Evolutionary conservation across 1,140 invertebrate genomes (phyloP).

Genomic region (Leptoteleia sp.): DNA sequence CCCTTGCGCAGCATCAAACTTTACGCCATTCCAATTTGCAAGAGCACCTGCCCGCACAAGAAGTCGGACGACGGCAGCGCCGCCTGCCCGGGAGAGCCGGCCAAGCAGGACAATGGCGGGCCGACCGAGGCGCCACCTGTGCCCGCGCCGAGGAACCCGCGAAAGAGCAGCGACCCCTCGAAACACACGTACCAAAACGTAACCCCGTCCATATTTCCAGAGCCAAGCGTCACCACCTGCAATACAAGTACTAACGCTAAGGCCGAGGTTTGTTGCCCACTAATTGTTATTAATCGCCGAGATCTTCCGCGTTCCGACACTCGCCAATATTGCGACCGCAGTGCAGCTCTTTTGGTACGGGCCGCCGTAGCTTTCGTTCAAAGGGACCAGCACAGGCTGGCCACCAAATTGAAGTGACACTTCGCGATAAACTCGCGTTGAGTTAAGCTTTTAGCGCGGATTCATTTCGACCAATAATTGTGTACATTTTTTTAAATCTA

Average conservation of each 20-base stretch:
- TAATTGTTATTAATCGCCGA: conserved; percentile 67
- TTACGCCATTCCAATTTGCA: conserved; percentile 79
- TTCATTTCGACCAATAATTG: no score
- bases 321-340: conserved; percentile 63
- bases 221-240: conserved; percentile 63
- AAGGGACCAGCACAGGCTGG: not conserved
- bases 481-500: no score
- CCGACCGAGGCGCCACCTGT: conserved; percentile 72
- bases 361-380: conserved; percentile 17
- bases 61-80: conserved; percentile 68
- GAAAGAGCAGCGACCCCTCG: conserved; percentile 73
- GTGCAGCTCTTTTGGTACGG: conserved; percentile 16
- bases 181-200: conserved; percentile 83
- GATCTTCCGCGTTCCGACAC: conserved; percentile 64
- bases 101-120: not conserved
- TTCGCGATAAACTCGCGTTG: no score
- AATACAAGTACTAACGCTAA: conserved; percentile 58
- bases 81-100: conserved; percentile 22
- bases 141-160: conserved; percentile 76
- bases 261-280: conserved; percentile 75
- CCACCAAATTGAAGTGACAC: not conserved
- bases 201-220: conserved; percentile 79
- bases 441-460: no score
- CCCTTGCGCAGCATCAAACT: conserved; percentile 69
- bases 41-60: conserved; percentile 73